Evolutionary conservation across 2,888 invertebrate genomes (phyloP), one percentile per base, ranked within the genome.

Genomic region (Lithosia quadra): DNA sequence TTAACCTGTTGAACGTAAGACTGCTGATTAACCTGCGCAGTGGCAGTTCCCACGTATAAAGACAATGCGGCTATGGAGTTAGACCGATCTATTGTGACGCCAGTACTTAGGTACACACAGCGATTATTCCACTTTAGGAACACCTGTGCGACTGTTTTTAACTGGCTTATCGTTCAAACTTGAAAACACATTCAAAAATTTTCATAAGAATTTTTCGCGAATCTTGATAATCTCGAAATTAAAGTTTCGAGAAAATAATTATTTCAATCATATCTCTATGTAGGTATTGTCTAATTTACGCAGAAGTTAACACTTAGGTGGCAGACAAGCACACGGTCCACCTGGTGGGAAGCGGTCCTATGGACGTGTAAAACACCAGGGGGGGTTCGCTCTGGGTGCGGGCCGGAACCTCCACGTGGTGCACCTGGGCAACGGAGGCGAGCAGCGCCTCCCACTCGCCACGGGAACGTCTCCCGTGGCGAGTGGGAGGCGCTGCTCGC

Each of bases 41-140:
- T 28, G 65, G 0, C 13, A 43, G 22, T 80, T 81, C 80, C 69
- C 81, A 79, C 77, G 74, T 70, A 8, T 9, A 9, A 70, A 74
- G 70, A 80, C 80, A 80, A 80, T 80, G 70, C 63, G 0, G 72
- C 70, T 79, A 79, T 79, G 55, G 77, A 77, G 60, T n/a, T 71
- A 71, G 63, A 74, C 3, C 13, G 49, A 11, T 36, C 81, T 63
- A 80, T 80, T 80, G 80, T 80, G 67, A 63, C 59, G 66, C 2
- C 55, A 13, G 2, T 49, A n/a, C 18, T 18, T 49, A 66, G 68
- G 73, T 77, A 69, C 53, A 63, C n/a, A 55, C 56, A 28, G 34
- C 18, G 61, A 49, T 62, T 68, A 68, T 65, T 57, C 68, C 65
- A 22, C 59, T 39, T 57, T 22, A 4, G 0, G 60, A 72, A 75